Conservation (phyloP, 2,797 vertebrate species). For the Thalassophryne amazonica region DNA sequence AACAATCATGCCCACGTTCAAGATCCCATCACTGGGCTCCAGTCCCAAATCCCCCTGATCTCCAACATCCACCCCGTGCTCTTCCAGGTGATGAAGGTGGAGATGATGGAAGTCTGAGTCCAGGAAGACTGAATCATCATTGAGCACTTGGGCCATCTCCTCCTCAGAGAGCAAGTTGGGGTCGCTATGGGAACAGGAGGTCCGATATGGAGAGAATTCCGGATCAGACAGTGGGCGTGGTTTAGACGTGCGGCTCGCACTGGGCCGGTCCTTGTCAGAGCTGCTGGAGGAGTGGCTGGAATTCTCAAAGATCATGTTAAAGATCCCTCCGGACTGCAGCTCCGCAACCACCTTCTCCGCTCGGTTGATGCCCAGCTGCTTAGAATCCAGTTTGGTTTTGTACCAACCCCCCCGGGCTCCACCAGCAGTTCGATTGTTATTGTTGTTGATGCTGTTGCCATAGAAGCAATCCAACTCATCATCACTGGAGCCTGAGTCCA, state of each 20-base stretch:
- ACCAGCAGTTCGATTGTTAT: constrained; percentile 57
- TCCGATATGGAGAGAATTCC: constrained; percentile 69
- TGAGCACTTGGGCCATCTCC: constrained; percentile 80
- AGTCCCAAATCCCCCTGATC: constrained; percentile 76
- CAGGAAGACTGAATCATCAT: constrained; percentile 85
- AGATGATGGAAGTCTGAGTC: constrained; percentile 64
- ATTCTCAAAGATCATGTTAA: constrained; percentile 96
- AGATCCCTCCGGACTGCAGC: constrained; percentile 94
- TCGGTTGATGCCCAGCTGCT: constrained; percentile 91
- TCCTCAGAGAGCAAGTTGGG: constrained; percentile 82
- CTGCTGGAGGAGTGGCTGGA: constrained; percentile 82
- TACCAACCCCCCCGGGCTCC: constrained; percentile 79
- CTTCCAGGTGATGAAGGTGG: constrained; percentile 57
- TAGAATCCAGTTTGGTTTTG: constrained; percentile 88
- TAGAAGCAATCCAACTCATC: constrained; percentile 86
- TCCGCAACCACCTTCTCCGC: constrained; percentile 95
- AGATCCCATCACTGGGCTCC: constrained; percentile 83
- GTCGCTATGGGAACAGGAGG: constrained; percentile 58
- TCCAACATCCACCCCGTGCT: constrained; percentile 56
- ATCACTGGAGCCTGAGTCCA: constrained; percentile 92
- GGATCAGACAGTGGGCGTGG: constrained; percentile 81
- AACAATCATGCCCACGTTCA: constrained; percentile 96
- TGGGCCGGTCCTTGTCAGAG: constrained; percentile 73
- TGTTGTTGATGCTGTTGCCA: constrained; percentile 57
- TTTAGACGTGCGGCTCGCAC: constrained; percentile 51